These are phyloP conservation scores for Caenorhabditis sulstoni DNA, from an alignment of 2,888 invertebrate genomes.

Conservation along the genomic window DNA sequence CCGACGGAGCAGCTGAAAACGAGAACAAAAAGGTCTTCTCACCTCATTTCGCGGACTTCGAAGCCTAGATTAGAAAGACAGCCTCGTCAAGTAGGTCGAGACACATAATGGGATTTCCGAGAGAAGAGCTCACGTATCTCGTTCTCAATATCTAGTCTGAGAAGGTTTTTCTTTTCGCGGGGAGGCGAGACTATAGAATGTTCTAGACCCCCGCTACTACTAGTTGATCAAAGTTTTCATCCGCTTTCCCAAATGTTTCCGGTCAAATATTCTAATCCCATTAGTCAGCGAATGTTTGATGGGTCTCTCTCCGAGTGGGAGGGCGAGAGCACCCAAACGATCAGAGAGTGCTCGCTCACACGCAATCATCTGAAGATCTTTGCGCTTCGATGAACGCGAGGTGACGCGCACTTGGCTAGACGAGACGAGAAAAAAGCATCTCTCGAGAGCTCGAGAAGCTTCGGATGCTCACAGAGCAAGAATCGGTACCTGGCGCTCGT, in stretches of 20 bases:
- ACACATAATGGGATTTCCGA: conserved; percentile 10
- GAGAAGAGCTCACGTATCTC: no score
- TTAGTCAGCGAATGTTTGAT: conserved; percentile 29
- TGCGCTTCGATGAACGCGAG: conserved; percentile 39
- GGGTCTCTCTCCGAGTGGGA: conserved; percentile 8
- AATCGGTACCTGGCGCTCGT: no score
- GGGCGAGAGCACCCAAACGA: conserved; percentile 19
- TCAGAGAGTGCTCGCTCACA: conserved; percentile 40
- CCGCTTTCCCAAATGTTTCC: conserved; percentile 25
- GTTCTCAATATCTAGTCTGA: background rate
- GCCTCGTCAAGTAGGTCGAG: conserved; percentile 29
- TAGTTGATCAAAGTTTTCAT: conserved; percentile 18
- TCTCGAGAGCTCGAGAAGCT: background rate
- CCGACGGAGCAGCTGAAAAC: conserved; percentile 58
- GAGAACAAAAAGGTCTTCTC: background rate
- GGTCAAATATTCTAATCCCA: conserved; percentile 55
- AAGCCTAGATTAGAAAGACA: background rate
- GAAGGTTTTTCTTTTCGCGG: background rate
- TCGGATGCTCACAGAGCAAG: background rate
- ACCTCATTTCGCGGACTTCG: background rate
- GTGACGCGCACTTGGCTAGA: conserved; percentile 6
- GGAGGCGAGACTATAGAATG: no score
- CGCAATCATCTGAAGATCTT: conserved; percentile 47
- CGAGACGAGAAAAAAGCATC: background rate
- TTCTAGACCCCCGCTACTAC: no score